Evolutionary conservation across 2,888 invertebrate species (phyloP).

Genomic region (Spialia ferax): DNA sequence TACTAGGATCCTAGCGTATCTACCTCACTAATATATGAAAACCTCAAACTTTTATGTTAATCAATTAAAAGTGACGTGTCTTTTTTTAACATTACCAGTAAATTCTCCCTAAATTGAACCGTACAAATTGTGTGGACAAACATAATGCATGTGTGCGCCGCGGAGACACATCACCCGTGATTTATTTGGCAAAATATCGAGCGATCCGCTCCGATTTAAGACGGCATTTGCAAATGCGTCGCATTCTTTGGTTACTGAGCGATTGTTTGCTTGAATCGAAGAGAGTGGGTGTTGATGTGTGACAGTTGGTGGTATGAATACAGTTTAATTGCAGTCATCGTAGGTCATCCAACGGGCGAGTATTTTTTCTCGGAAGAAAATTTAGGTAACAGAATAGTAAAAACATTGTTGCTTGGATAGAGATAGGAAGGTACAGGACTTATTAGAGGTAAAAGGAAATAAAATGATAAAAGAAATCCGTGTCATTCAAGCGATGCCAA

Average conservation of each 20-base stretch:
- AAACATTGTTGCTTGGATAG: too few species aligned
- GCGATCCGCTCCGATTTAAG: conserved; percentile 34
- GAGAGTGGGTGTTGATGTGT: conserved; percentile 61
- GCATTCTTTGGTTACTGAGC: conserved; percentile 42
- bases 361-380: too few species aligned
- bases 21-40: neutral
- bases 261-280: conserved; percentile 60
- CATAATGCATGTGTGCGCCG: conserved; percentile 29
- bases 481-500: conserved; percentile 47
- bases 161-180: conserved; percentile 33
- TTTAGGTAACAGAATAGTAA: too few species aligned
- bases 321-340: conserved; percentile 69
- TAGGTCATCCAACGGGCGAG: conserved; percentile 50
- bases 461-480: conserved; percentile 4
- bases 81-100: neutral
- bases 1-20: too few species aligned
- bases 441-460: neutral
- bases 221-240: conserved; percentile 35
- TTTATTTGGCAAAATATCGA: conserved; percentile 39
- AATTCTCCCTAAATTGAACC: conserved; percentile 26
- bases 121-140: conserved; percentile 39
- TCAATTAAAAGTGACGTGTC: too few species aligned
- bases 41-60: neutral
- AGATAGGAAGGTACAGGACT: too few species aligned
- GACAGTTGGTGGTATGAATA: conserved; percentile 49